Evolutionary conservation across 2,113 vertebrate species (phyloP).

Genomic region (Eonycteris spelaea): DNA sequence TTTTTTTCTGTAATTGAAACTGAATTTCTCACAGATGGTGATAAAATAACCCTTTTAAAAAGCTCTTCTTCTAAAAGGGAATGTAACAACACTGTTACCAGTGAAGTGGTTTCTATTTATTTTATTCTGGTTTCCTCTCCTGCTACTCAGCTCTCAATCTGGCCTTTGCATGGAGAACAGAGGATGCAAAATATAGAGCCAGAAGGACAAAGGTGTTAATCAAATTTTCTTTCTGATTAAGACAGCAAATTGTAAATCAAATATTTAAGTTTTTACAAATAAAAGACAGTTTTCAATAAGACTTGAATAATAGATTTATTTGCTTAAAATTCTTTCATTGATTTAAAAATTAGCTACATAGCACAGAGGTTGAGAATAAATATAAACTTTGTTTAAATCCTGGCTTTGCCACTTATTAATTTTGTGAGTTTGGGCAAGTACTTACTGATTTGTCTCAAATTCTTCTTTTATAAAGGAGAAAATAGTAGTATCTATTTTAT

Average conservation of each 20-base stretch:
- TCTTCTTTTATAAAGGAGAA: background rate
- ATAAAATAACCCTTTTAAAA: slow-evolving; percentile 62
- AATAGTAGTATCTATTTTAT: background rate
- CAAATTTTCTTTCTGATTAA: background rate
- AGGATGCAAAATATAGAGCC: background rate
- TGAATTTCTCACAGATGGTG: slow-evolving; percentile 69
- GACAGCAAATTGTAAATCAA: background rate
- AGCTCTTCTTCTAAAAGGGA: slow-evolving; percentile 21
- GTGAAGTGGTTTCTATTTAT: slow-evolving; percentile 57
- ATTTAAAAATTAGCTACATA: background rate
- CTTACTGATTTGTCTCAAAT: background rate
- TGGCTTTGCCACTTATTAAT: background rate
- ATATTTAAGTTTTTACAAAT: background rate
- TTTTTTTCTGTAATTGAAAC: slow-evolving; percentile 30
- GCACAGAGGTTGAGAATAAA: background rate
- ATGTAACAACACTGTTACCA: slow-evolving; percentile 7
- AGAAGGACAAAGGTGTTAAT: background rate
- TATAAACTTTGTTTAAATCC: background rate
- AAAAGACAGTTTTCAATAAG: background rate
- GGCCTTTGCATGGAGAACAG: slow-evolving; percentile 28
- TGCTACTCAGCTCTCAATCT: slow-evolving; percentile 30
- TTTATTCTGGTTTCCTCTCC: slow-evolving; percentile 26
- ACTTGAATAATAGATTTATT: background rate
- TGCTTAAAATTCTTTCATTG: background rate
- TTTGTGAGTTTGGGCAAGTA: background rate